Evolutionary conservation across 2,113 vertebrate genomes (phyloP), one percentile per base, ranked within the genome.

Genomic region (Sarotherodon lohbergeri): DNA sequence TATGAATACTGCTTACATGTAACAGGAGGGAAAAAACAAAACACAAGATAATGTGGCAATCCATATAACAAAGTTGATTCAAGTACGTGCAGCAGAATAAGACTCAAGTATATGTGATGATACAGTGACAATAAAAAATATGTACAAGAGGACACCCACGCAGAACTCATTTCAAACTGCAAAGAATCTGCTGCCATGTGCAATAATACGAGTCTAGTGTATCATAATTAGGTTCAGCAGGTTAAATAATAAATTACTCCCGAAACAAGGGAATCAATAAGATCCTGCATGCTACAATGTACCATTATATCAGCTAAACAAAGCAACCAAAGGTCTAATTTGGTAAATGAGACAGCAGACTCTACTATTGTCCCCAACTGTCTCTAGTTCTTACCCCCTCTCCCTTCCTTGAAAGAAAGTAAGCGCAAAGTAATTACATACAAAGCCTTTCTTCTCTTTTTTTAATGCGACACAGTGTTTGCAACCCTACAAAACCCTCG

Each of bases 181-280:
- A 78, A 50, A 84, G 29, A 81, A 88, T 41, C 48, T 63, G 81
- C 81, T 57, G 52, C 85, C 90, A 86, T 86, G 57, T 84, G 68
- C 55, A 85, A 87, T 89, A 89, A 90, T 27, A 81, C 3, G 27
- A 73, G 68, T 71, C 63, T 80, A 91, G 90, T 91, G 71, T 59
- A 66, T 90, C 86, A 88, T 94, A 88, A 93, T 94, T 84, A 90
- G 83, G 88, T 93, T 89, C 83, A 89, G 82, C 55, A 76, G 91
- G 93, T 91, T 92, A 86, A 92, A 90, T 86, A 94, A 93, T 90
- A 86, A 82, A 43, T 79, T 80, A 43, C 68, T 54, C 10, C 57
- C 81, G 29, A 94, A 93, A 92, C 83, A 89, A 90, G 76, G 34
- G 68, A 84, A 59, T 48, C 88, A 32, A 73, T 83, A 82, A 85